Evolutionary conservation across 2,113 vertebrate species (phyloP), one percentile per base, ranked within the genome.

Genomic region (Progne subis): DNA sequence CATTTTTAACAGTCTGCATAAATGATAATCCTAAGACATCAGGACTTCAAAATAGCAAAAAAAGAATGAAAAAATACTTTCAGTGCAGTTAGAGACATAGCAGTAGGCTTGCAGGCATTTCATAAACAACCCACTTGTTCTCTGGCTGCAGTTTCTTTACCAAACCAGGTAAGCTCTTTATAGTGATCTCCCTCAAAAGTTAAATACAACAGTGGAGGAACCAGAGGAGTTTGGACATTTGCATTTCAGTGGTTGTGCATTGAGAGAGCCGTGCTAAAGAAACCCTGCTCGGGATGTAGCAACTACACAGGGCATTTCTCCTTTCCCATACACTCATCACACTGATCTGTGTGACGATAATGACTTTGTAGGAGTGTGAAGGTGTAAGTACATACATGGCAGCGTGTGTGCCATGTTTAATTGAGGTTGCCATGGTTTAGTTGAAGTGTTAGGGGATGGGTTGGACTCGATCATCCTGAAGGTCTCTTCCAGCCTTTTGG

Each of bases 371-470:
- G 0, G 8, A 52, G 10, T 7, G 1, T 18, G 28, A 57, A 65
- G 37, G 50, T 43, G 11, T 34, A 34, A 56, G 53, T 24, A 34
- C 0, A 0, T 2, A 5, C 18, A 1, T 18, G 52, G 50, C 39
- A 15, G 44, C 0, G 0, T 29, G 69, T 26, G 12, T 53, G 24
- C 31, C 18, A 5, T 23, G 18, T 21, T 78, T 32, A 25, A 13
- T 39, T 32, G 44, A 32, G 44, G 15, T 60, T 31, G 44, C 56
- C n/a, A 8, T 47, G 21, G 46, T 61, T 41, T 43, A 43, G 11
- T 53, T 64, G 60, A 64, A 60, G 18, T 44, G 9, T 18, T 29
- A 24, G 39, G 39, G 60, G 18, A 21, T 23, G 25, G 18, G 15
- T 65, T 53, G 19, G 49, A 65, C 37, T 44, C 6, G 0, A 14